Percentiles rank a stretch among this genome's conserved stretches.
These are phyloP conservation scores for Drosophila sp. DNA, from an alignment of 1,140 invertebrate species.

Conservation along the genomic window DNA sequence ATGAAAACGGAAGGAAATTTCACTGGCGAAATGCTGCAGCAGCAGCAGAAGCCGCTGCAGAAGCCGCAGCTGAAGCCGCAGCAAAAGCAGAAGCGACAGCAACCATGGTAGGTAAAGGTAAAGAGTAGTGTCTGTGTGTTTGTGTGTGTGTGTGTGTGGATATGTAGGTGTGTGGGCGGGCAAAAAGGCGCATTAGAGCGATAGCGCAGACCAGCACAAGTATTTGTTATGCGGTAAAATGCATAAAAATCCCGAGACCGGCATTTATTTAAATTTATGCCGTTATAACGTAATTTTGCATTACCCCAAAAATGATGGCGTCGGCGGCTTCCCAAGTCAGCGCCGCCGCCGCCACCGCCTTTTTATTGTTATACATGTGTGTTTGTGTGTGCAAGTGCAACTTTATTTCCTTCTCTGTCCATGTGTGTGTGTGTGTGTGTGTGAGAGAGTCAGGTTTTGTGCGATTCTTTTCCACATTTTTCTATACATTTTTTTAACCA, in stretches of 20 bases:
- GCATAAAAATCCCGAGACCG: conserved; percentile 84
- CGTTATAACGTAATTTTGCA: conserved; percentile 84
- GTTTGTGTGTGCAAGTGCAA: conserved; percentile 27
- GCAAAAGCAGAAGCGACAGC: not conserved
- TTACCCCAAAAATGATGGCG: conserved; percentile 78
- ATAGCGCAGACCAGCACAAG: conserved; percentile 74
- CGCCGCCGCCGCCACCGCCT: conserved; percentile 48
- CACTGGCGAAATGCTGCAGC: conserved; percentile 79
- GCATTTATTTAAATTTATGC: conserved; percentile 85
- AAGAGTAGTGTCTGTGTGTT: no score
- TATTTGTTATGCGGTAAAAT: conserved; percentile 84
- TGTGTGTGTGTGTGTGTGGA: conserved; percentile 4
- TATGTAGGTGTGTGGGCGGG: conserved; percentile 26
- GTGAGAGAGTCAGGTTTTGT: no score
- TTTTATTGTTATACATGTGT: conserved; percentile 65
- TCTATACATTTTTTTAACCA: conserved; percentile 62
- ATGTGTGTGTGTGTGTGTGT: conserved; percentile 32
- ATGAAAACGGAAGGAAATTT: conserved; percentile 83
- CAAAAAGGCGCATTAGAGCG: conserved; percentile 74
- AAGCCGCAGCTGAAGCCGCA: no score
- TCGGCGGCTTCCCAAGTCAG: conserved; percentile 45
- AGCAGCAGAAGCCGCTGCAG: no score
- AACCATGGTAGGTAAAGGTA: not conserved
- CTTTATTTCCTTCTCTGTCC: conserved; percentile 8
- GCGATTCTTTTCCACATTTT: conserved; percentile 66